Base-by-base conservation (phyloP, 2,888 invertebrate species). In the Opisthograptis luteolata region DNA sequence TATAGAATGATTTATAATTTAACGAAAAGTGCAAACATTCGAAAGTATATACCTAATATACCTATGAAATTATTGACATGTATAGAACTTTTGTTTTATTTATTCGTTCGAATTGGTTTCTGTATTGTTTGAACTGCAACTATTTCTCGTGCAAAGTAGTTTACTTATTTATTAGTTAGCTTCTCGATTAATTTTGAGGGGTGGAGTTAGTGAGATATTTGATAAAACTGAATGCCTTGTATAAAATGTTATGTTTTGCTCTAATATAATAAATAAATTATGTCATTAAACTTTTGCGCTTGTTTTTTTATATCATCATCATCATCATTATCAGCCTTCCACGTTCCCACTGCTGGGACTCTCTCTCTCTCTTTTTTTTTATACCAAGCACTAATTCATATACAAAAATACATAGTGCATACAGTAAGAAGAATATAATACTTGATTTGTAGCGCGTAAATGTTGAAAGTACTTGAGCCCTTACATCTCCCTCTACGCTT, bases 191-290 rank as follows among this genome's bases (percentile, higher is more conserved):
- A 35, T 36, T 45, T 48, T 54, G 13, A 32, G 36, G 48, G 46
- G 49, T 57, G 24, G 14, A 25, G 30, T 39, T 52, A 53, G 51
- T 58, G 70, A 71, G 72, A 70, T 73, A 68, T 71, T 72, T 73
- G 62, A 66, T 66, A 68, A 47, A 73, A 64, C 69, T 76, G 70
- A 79, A 76, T 67, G 71, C 73, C 62, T 73, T 74, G 64, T 75
- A 70, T 71, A 67, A 67, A 72, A 67, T 73, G 73, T 75, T 77
- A 74, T 76, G 68, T 78, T 76, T 73, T 77, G 67, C 61, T 57
- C 34, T 66, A 72, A 69, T 72, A 73, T 70, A 74, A 68, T 71
- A 70, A 76, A 67, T 39, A 14, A 67, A 68, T 58, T 50, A 66
- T 67, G 62, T 54, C 34, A 49, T 46, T 56, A 67, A 32, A 41